Evolutionary conservation across 2,797 vertebrate genomes (phyloP), one percentile per base, ranked within the genome.

Genomic region (Salarias fasciatus): DNA sequence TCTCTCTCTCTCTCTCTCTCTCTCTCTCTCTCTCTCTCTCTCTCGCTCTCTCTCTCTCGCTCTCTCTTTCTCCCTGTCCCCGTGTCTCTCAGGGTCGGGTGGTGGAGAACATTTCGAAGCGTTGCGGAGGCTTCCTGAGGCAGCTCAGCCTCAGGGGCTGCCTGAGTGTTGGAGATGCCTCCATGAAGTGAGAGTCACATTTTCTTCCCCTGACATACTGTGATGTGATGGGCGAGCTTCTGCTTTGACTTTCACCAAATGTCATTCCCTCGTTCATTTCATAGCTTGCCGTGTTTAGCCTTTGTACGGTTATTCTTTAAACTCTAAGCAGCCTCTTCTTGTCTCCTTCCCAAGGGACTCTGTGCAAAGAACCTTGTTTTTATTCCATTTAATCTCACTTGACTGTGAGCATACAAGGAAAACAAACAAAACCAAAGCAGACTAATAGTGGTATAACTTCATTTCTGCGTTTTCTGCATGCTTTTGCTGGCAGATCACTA

Each of bases 51-150:
- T 64, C 29, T 77, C 4, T 69, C 37, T 54, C 57, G 81, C n/a
- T n/a, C n/a, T n/a, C 18, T 24, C 12, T 79, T 9, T 60, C 53
- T 75, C n/a, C 77, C 18, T 62, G 11, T 67, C 48, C 2, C 72
- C 63, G 29, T 78, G 4, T 69, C 37, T 56, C 57, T 81, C 84
- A 98, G 96, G 96, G 96, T 13, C 95, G 96, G 46, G 96, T 98
- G 75, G 96, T 98, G 83, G 96, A 98, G 91, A 97, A 98, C 82
- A 98, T 98, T 91, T 98, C 96, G 0, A 97, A 97, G 91, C 95
- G 96, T 30, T 98, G 96, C 50, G 96, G 96, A 37, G 96, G 96
- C 2, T 98, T 97, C 92, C 92, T 98, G 87, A 93, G 96, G 87
- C 95, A 97, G 86, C 94, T 98, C 77, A 97, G 96, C 89, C 86